Conservation (phyloP, 1,140 invertebrate genomes). For the Trichonephila clavipes region DNA sequence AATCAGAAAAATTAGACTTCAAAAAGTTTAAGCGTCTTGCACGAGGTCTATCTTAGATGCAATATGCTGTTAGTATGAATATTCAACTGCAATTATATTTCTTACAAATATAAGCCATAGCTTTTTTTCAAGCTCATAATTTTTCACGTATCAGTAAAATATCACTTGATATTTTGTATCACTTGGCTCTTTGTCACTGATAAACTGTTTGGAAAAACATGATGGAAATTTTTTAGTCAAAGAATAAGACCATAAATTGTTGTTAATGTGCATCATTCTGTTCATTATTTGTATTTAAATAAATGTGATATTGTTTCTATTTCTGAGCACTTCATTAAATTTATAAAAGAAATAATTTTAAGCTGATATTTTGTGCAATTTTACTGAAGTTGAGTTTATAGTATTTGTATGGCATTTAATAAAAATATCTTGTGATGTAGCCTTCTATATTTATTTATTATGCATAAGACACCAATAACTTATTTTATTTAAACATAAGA, state of each 20-base stretch:
- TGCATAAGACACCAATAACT: no score
- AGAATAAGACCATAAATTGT: not conserved
- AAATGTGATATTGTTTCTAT: constrained; percentile 20
- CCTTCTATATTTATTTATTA: no score
- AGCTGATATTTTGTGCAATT: constrained; percentile 56
- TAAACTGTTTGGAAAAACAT: not conserved
- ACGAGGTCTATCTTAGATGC: not conserved
- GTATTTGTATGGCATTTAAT: constrained; percentile 50
- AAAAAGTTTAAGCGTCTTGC: not conserved
- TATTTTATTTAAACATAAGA: no score
- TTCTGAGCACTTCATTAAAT: not conserved
- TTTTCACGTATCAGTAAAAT: not conserved
- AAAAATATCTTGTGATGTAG: not conserved
- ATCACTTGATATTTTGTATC: not conserved
- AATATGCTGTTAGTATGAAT: not conserved
- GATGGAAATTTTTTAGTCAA: not conserved
- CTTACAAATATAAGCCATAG: not conserved
- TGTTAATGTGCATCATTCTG: not conserved
- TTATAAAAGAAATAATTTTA: not conserved
- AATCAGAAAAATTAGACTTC: not conserved
- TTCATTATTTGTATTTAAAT: not conserved
- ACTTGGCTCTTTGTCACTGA: not conserved
- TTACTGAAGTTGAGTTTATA: constrained; percentile 55
- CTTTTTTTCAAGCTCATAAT: not conserved
- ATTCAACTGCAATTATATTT: not conserved